Percentiles rank a stretch among this genome's conserved stretches.
Evolutionary conservation across 2,888 invertebrate species (phyloP).

Genomic region (Drosophila phalerata): DNA sequence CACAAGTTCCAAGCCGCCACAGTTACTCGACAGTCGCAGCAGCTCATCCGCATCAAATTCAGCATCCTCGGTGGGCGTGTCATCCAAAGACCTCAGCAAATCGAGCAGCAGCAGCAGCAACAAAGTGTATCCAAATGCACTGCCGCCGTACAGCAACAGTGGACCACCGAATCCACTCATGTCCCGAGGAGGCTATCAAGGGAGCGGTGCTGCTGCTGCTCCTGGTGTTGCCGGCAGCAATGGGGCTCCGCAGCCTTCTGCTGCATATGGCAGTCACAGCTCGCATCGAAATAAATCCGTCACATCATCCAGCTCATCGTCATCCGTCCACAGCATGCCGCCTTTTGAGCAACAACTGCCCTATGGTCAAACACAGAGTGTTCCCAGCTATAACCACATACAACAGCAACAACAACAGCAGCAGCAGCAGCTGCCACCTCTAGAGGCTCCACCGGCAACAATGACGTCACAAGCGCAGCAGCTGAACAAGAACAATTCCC

Average conservation of each 20-base stretch:
- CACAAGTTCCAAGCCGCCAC: constrained; percentile 67
- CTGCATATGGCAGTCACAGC: constrained; percentile 55
- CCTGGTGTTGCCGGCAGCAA: constrained; percentile 51
- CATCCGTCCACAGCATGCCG: constrained; percentile 71
- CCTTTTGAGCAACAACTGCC: constrained; percentile 71
- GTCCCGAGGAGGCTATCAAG: constrained; percentile 60
- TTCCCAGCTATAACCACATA: constrained; percentile 64
- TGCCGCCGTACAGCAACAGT: constrained; percentile 54
- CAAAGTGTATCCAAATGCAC: constrained; percentile 73
- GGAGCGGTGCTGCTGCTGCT: constrained; percentile 34
- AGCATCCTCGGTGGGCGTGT: constrained; percentile 45
- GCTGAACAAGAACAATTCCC: constrained; percentile 72
- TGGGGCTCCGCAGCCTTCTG: constrained; percentile 37
- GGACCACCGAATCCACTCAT: constrained; percentile 55
- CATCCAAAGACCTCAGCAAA: constrained; percentile 62
- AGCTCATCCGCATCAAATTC: constrained; percentile 59
- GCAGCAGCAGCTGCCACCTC: constrained; percentile 51
- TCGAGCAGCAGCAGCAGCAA: constrained; percentile 56
- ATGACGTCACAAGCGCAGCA: constrained; percentile 33
- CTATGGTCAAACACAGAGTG: constrained; percentile 63
- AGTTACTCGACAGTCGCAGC: constrained; percentile 41
- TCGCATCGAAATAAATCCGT: constrained; percentile 74
- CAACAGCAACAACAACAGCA: constrained; percentile 57
- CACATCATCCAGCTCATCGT: constrained; percentile 71
- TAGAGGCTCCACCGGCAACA: constrained; percentile 40